phyloP scores from a whole-genome alignment of 2,888 invertebrate genomes.

The Dryobotodes eremita region DNA sequence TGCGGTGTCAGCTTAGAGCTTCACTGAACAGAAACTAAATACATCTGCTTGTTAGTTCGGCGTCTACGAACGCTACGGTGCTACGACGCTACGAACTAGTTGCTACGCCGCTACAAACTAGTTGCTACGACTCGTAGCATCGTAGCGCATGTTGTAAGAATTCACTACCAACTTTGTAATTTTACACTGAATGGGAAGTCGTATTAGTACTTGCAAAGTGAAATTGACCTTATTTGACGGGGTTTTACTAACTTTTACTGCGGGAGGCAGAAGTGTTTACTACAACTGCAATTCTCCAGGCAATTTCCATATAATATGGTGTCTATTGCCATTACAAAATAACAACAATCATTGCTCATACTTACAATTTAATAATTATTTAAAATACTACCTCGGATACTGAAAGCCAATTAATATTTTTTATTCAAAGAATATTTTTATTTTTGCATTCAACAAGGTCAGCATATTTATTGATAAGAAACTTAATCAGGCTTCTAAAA shows the following conservation, averaged over 20 bases:
- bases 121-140: conserved; percentile 57
- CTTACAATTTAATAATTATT: too few relatives aligned
- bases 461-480: too few relatives aligned
- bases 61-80: conserved; percentile 39
- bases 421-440: too few relatives aligned
- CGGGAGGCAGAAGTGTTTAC: neutral
- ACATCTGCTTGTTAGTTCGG: conserved; percentile 53
- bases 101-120: conserved; percentile 57
- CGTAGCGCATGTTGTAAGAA: conserved; percentile 45
- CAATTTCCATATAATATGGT: too few relatives aligned
- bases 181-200: conserved; percentile 25
- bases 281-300: too few relatives aligned
- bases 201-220: conserved; percentile 22
- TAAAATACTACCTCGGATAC: too few relatives aligned
- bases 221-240: conserved; percentile 23
- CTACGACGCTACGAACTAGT: conserved; percentile 45
- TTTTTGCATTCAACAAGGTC: too few relatives aligned
- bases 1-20: conserved; percentile 55
- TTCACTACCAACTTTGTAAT: conserved; percentile 50
- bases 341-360: too few relatives aligned
- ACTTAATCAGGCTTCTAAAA: too few relatives aligned
- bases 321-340: too few relatives aligned
- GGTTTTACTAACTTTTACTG: neutral
- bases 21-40: conserved; percentile 52
- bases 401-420: too few relatives aligned